Evolutionary conservation across 2,888 invertebrate genomes (phyloP).

Genomic region (Eilema griseolum): DNA sequence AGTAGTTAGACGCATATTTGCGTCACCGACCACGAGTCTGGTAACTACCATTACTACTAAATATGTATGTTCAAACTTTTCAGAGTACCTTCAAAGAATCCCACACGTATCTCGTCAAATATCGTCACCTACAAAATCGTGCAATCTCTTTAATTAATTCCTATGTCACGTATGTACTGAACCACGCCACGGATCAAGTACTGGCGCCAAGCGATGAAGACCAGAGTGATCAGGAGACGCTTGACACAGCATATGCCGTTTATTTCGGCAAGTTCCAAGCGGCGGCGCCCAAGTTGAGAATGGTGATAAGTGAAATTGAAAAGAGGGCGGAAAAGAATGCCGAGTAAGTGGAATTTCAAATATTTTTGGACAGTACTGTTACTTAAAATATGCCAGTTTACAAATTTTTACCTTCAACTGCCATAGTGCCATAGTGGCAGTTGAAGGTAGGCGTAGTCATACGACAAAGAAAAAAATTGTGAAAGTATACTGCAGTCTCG

Average conservation of each 20-base stretch:
- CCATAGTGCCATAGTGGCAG: too few relatives aligned
- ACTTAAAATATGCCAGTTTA: too few relatives aligned
- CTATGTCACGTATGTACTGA: constrained; percentile 92
- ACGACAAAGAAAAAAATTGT: too few relatives aligned
- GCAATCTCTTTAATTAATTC: constrained; percentile 93
- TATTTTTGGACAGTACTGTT: too few relatives aligned
- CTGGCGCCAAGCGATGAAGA: constrained; percentile 76
- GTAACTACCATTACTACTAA: too few relatives aligned
- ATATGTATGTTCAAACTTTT: constrained; percentile 26
- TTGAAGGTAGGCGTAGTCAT: too few relatives aligned
- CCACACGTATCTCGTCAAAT: constrained; percentile 92
- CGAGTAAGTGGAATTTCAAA: constrained; percentile 88
- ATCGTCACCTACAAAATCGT: constrained; percentile 93
- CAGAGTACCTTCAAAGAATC: constrained; percentile 95
- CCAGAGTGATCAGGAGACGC: constrained; percentile 66
- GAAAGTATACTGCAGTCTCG: too few relatives aligned
- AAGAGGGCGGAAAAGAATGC: constrained; percentile 90
- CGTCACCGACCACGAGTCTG: too few relatives aligned
- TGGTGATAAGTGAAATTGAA: constrained; percentile 94
- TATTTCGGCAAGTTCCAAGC: constrained; percentile 99
- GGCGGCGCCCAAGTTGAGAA: constrained; percentile 94
- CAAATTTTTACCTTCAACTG: too few relatives aligned
- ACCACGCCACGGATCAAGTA: constrained; percentile 93
- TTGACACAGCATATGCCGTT: constrained; percentile 92
- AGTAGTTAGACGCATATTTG: too few relatives aligned